Evolutionary conservation across 2,797 vertebrate species (phyloP).

Genomic region (Antrozous pallidus): DNA sequence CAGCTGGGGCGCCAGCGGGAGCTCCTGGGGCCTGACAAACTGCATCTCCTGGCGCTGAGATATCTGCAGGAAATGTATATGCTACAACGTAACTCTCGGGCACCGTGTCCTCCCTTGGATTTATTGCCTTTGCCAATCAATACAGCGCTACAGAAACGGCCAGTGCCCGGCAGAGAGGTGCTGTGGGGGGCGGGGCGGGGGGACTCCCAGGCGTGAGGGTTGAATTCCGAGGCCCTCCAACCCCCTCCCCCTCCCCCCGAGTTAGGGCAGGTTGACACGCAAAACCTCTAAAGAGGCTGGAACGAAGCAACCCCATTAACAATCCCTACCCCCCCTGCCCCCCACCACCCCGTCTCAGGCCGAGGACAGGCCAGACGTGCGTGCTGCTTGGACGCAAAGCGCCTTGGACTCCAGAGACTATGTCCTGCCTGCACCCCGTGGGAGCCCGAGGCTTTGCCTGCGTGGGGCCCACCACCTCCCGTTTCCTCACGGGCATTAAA

Average conservation of each 20-base stretch:
- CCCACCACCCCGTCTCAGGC: background rate
- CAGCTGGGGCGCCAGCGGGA: background rate
- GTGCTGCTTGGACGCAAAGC: background rate
- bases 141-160: background rate
- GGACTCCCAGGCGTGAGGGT: background rate
- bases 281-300: background rate
- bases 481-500: no score
- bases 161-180: background rate
- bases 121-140: conserved; percentile 51
- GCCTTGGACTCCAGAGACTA: background rate
- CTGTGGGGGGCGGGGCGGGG: background rate
- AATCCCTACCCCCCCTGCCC: no score
- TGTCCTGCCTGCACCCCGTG: background rate
- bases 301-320: background rate
- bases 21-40: background rate
- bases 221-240: background rate
- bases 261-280: background rate
- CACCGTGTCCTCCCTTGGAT: background rate
- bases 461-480: no score
- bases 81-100: background rate
- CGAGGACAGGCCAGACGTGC: background rate
- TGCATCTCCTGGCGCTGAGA: conserved; percentile 59
- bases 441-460: background rate
- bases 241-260: background rate
- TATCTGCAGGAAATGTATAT: background rate